Evolutionary conservation across 2,113 vertebrate species (phyloP).

Genomic region (Calidris pygmaea): DNA sequence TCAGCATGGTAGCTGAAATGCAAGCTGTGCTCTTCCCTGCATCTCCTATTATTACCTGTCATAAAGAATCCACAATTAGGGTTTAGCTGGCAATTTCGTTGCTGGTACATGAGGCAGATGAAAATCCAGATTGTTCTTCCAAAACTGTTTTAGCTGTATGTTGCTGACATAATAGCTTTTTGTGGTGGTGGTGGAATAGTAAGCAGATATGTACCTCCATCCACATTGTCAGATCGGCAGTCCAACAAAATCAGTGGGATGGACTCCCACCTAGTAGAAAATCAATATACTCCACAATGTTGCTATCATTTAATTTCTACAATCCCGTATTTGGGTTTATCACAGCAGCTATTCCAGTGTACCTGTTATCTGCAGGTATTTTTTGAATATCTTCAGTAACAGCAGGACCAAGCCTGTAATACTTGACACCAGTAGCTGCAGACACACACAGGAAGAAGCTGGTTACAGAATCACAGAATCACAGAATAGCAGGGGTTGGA

Average conservation of each 20-base stretch:
- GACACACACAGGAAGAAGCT: background rate
- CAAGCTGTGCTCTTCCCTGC: slow-evolving; percentile 23
- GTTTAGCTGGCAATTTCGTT: slow-evolving; percentile 23
- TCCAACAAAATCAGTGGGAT: background rate
- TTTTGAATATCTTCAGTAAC: background rate
- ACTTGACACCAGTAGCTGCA: background rate
- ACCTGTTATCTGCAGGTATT: background rate
- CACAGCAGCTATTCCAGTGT: background rate
- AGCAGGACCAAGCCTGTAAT: background rate
- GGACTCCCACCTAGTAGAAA: background rate
- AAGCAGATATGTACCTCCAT: background rate
- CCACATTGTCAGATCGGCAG: background rate
- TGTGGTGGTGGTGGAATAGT: background rate
- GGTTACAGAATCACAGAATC: background rate
- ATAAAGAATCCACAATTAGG: slow-evolving; percentile 51
- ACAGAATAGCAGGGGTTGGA: background rate
- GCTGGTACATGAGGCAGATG: background rate
- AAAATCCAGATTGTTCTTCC: slow-evolving; percentile 16
- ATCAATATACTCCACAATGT: background rate
- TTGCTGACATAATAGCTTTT: background rate
- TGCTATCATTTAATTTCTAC: background rate
- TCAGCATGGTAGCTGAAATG: slow-evolving; percentile 22
- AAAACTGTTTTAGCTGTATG: background rate
- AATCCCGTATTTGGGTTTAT: background rate
- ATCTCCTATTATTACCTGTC: slow-evolving; percentile 57